A percentile compares a stretch with the other conserved stretches of the same genome.
Evolutionary conservation across 2,888 invertebrate genomes (phyloP).

Genomic region (Tigriopus californicus): DNA sequence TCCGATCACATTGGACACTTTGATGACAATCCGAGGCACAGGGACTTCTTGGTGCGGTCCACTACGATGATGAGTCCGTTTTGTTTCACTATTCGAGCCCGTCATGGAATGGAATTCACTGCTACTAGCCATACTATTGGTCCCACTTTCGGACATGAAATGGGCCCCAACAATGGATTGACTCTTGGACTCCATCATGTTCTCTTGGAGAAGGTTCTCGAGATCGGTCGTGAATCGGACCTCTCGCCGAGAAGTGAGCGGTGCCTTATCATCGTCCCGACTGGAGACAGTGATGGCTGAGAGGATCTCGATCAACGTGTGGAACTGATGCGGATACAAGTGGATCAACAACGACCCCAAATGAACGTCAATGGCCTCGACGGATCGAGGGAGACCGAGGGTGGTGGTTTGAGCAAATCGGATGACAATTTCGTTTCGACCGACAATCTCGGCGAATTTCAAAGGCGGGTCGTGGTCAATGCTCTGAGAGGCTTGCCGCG

Average conservation of each 20-base stretch:
- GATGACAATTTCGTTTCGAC: slow-evolving; percentile 1
- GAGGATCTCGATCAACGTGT: slow-evolving; percentile 2
- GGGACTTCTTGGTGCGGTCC: not conserved
- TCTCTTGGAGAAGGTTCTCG: slow-evolving; percentile 2
- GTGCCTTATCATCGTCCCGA: not conserved
- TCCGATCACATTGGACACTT: not conserved
- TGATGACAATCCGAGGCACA: not conserved
- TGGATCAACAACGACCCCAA: slow-evolving; percentile 1
- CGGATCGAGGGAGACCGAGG: slow-evolving; percentile 4
- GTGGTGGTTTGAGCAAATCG: slow-evolving; percentile 3
- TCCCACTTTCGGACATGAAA: not conserved
- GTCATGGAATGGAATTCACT: slow-evolving; percentile 10
- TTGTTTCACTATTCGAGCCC: not conserved
- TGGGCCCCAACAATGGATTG: not conserved
- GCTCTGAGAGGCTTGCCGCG: not conserved
- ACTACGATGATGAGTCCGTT: not conserved
- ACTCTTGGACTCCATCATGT: not conserved
- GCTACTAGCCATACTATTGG: not conserved
- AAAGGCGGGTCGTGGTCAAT: not conserved
- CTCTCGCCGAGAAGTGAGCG: not conserved
- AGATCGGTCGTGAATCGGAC: not conserved
- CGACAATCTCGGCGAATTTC: not conserved
- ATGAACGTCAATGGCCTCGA: slow-evolving; percentile 6
- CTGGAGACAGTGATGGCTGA: not conserved
- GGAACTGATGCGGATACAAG: slow-evolving; percentile 12